Evolutionary conservation across 1,140 invertebrate genomes (phyloP).

Genomic region (Aphelenchoides fujianensis): DNA sequence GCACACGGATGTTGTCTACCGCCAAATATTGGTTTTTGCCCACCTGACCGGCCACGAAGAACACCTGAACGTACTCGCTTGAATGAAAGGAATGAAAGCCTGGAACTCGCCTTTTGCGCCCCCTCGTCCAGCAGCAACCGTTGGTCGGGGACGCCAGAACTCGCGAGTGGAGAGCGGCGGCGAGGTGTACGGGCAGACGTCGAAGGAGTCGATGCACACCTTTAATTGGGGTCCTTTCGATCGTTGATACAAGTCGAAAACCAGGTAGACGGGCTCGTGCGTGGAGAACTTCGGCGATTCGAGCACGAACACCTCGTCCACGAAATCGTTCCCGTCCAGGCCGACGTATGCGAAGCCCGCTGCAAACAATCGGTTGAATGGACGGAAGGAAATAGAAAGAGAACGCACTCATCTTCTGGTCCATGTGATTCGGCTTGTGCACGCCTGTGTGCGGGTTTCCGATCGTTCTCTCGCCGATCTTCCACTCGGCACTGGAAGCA

Average conservation of each 20-base stretch:
- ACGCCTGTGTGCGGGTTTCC: slow-evolving; percentile 49
- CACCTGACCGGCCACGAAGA: slow-evolving; percentile 43
- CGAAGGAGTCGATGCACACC: slow-evolving; percentile 48
- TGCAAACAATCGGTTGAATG: slow-evolving; percentile 23
- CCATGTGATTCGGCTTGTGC: slow-evolving; percentile 30
- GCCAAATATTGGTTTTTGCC: slow-evolving; percentile 43
- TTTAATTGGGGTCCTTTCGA: slow-evolving; percentile 48
- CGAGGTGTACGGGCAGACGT: slow-evolving; percentile 48
- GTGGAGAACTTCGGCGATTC: slow-evolving; percentile 35
- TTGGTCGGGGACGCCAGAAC: slow-evolving; percentile 44
- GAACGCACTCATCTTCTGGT: slow-evolving; percentile 37
- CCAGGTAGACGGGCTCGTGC: slow-evolving; percentile 29
- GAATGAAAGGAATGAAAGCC: background rate
- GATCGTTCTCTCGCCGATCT: slow-evolving; percentile 27
- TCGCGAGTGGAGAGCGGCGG: slow-evolving; percentile 36
- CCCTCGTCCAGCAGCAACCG: slow-evolving; percentile 28
- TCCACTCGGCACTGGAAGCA: slow-evolving; percentile 37
- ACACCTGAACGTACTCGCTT: slow-evolving; percentile 35
- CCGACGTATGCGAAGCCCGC: slow-evolving; percentile 49
- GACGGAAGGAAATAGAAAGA: background rate
- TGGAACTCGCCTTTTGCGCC: slow-evolving; percentile 35
- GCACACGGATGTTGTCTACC: slow-evolving; percentile 50
- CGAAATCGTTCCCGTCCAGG: slow-evolving; percentile 35
- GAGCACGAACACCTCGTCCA: slow-evolving; percentile 44
- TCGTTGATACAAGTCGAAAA: slow-evolving; percentile 50